Percentiles rank a stretch among this genome's conserved stretches.
phyloP scores from a whole-genome alignment of 2,797 vertebrate genomes.

The Sphenopsis melanotis region DNA sequence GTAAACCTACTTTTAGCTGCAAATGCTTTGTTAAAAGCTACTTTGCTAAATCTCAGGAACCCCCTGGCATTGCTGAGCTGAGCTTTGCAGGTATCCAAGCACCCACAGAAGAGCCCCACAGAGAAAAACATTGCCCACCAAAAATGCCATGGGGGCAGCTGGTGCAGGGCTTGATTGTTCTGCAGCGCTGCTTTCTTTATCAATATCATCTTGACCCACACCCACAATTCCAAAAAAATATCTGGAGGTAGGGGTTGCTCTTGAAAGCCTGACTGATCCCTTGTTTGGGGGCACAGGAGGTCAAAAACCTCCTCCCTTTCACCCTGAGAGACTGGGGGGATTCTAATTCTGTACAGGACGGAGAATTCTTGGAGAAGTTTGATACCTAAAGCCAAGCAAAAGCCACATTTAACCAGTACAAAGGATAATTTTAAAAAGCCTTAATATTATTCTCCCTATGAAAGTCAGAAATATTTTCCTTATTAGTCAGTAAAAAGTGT shows the following conservation, averaged over 20 bases:
- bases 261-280: not conserved
- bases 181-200: not conserved
- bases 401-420: not conserved
- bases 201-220: not conserved
- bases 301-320: not conserved
- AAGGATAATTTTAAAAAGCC: not conserved
- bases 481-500: not conserved
- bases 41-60: not conserved
- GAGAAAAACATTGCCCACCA: not conserved
- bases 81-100: not conserved
- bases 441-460: not conserved
- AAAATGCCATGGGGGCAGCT: not conserved
- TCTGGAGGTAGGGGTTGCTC: not conserved
- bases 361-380: not conserved
- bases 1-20: not conserved
- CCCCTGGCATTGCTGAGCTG: not conserved
- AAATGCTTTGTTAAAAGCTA: not conserved
- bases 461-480: not conserved
- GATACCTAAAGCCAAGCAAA: not conserved
- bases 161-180: not conserved
- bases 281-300: not conserved
- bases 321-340: not conserved
- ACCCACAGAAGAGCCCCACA: not conserved
- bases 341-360: not conserved
- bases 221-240: not conserved